Base-by-base conservation (phyloP, 2,888 invertebrate genomes). In the Ceratothoa steindachneri region DNA sequence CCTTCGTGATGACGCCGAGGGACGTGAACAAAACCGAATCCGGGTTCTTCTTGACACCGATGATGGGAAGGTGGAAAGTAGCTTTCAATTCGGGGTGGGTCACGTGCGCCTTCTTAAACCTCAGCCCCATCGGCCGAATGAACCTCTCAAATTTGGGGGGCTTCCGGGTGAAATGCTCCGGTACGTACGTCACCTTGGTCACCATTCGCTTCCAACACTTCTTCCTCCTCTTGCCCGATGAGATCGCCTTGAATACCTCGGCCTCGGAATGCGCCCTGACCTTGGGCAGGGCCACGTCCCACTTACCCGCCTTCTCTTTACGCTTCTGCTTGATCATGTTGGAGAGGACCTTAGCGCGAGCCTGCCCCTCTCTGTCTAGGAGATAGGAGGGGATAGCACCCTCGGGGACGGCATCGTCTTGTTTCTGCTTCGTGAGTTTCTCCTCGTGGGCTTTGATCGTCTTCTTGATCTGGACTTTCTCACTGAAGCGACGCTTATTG, bases 181-280 rank as follows among this genome's bases (percentile, higher is more conserved):
- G 98, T 1, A 99, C 99, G 85, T 89, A 99, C 67, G 94, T 94
- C 0, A 96, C 96, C 87, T 98, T 99, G 0, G 98, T 99, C 0
- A 99, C 97, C 97, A 99, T 97, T 74, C 99, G 88, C 83, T 99
- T 99, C 99, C 99, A 99, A 0, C 94, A 95, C 86, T 99, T 99
- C 72, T 96, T 87, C 84, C 91, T 93, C 0, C 94, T 87, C 86
- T 97, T 98, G 51, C 98, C 98, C 2, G 92, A 90, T 82, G 90
- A 91, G 0, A 98, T 84, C 0, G 97, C 93, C 87, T 91, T 95
- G 84, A 99, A 96, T 0, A 98, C 97, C 86, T 99, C 99, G 0
- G 95, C 91, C 82, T 99, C 98, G 0, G 96, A 93, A 82, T 98
- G 95, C 0, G 97, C 97, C 82, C 92, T 89, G 0, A 99, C 98